Conservation (phyloP, 1,140 invertebrate species). For the Drosophila ficusphila region DNA sequence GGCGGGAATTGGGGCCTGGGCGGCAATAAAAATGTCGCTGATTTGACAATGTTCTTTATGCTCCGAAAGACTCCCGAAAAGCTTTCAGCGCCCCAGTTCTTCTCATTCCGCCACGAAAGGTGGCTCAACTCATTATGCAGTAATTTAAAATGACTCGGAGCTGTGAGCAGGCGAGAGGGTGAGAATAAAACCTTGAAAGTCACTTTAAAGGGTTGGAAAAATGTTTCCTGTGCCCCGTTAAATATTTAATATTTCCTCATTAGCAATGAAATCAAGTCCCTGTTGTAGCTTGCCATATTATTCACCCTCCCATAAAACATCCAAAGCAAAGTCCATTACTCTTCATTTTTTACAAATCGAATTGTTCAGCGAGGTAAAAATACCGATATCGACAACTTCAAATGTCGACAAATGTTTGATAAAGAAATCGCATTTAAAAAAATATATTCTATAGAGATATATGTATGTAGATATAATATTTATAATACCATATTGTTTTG, state of each 20-base stretch:
- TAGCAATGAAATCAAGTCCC: background rate
- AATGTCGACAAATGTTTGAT: no score
- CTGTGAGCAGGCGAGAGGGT: constrained; percentile 11
- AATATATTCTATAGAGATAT: no score
- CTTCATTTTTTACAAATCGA: background rate
- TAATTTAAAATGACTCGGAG: constrained; percentile 66
- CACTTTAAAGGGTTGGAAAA: constrained; percentile 32
- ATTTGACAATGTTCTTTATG: constrained; percentile 80
- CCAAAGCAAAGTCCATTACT: background rate
- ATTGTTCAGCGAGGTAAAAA: background rate
- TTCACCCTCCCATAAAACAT: background rate
- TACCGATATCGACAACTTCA: no score
- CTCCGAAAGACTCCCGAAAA: constrained; percentile 35
- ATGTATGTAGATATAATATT: no score
- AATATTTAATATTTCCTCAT: constrained; percentile 24
- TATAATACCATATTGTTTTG: no score
- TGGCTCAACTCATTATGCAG: constrained; percentile 64
- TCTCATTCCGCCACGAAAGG: constrained; percentile 1
- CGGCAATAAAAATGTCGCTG: constrained; percentile 81
- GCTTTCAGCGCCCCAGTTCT: constrained; percentile 28
- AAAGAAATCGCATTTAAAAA: no score
- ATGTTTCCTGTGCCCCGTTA: background rate
- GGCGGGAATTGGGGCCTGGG: constrained; percentile 9
- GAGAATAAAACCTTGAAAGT: background rate
- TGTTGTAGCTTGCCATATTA: background rate